Percentiles rank a stretch among this genome's conserved stretches.
These are phyloP conservation scores for Solea senegalensis DNA, from an alignment of 2,113 vertebrate species.

Conservation along the genomic window DNA sequence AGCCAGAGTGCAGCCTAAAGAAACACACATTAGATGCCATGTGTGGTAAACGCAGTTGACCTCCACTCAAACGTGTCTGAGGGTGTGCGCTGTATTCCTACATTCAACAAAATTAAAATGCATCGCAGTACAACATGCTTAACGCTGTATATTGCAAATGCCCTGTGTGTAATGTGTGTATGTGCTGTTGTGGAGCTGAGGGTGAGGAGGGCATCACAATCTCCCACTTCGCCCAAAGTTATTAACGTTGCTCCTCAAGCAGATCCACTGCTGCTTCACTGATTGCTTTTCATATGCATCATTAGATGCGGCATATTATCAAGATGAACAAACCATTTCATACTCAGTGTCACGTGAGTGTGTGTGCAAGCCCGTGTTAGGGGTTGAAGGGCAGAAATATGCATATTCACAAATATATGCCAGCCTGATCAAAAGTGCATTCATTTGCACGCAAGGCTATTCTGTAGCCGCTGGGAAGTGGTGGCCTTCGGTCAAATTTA, in stretches of 20 bases:
- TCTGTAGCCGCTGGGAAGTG: constrained; percentile 16
- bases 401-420: background rate
- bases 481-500: constrained; percentile 23
- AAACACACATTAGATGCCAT: background rate
- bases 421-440: constrained; percentile 14
- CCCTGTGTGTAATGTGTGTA: constrained; percentile 36
- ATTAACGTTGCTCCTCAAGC: constrained; percentile 64
- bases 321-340: constrained; percentile 68
- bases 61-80: background rate
- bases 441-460: constrained; percentile 1
- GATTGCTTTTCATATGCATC: constrained; percentile 77
- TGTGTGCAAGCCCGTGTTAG: background rate
- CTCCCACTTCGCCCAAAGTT: constrained; percentile 62
- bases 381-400: background rate
- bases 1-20: constrained; percentile 20
- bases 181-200: background rate
- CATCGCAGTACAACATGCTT: constrained; percentile 14
- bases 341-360: constrained; percentile 36
- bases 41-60: background rate
- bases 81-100: background rate
- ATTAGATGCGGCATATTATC: constrained; percentile 71
- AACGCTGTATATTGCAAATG: constrained; percentile 46
- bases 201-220: constrained; percentile 37
- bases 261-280: constrained; percentile 51
- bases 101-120: constrained; percentile 13